Evolutionary conservation across 2,113 vertebrate species (phyloP).

Genomic region (Empidonax traillii): DNA sequence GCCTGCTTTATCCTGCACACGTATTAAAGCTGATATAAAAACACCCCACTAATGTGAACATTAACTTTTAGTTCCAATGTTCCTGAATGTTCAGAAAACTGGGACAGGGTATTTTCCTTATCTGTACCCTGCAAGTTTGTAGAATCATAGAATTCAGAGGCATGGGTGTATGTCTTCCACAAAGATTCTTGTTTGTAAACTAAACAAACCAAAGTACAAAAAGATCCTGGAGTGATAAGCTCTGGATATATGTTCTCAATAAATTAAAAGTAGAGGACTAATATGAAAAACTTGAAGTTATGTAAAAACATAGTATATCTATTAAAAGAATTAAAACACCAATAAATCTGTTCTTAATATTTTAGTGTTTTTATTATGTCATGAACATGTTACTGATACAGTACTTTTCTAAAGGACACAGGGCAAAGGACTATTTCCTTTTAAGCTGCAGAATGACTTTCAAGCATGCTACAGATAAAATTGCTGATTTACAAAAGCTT

Average conservation of each 20-base stretch:
- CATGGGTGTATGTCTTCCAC: not conserved
- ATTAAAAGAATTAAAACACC: not conserved
- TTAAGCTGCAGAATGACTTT: conserved; percentile 61
- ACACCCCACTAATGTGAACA: not conserved
- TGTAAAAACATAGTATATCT: not conserved
- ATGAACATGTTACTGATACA: not conserved
- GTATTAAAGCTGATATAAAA: not conserved
- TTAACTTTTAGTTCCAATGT: not conserved
- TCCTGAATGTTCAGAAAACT: not conserved
- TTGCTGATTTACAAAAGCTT: conserved; percentile 70
- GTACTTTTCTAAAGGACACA: conserved; percentile 31
- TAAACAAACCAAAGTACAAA: not conserved
- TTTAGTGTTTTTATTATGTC: not conserved
- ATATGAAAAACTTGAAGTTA: not conserved
- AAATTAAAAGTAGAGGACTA: not conserved
- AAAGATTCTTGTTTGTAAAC: not conserved
- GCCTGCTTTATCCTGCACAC: not conserved
- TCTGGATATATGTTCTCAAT: not conserved
- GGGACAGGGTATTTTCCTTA: not conserved
- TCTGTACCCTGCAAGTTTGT: not conserved
- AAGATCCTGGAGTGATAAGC: not conserved
- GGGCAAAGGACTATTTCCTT: conserved; percentile 21
- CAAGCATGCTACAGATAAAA: conserved; percentile 69
- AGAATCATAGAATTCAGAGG: not conserved
- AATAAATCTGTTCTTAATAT: not conserved